phyloP scores from a whole-genome alignment of 92 coral and sea anemone genomes.

The Siderastrea siderea region DNA sequence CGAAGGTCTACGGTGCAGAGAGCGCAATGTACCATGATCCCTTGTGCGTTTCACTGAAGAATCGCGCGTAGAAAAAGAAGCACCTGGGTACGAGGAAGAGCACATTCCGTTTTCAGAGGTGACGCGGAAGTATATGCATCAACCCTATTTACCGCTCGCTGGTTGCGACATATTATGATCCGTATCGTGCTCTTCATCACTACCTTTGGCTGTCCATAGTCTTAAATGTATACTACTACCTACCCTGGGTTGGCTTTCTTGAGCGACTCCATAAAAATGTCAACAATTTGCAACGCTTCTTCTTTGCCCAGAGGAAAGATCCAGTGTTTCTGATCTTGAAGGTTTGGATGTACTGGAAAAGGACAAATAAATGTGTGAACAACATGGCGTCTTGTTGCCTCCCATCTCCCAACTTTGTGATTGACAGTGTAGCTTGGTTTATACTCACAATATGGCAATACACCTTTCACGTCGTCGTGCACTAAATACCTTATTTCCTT shows the following conservation, averaged over 20 bases:
- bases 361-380: slow-evolving; percentile 51
- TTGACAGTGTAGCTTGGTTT: slow-evolving; percentile 67
- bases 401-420: neutral
- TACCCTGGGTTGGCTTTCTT: slow-evolving; percentile 74
- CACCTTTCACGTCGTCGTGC: slow-evolving; percentile 49
- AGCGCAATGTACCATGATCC: too few relatives aligned
- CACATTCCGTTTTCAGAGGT: too few relatives aligned
- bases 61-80: too few relatives aligned
- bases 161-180: too few relatives aligned
- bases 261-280: slow-evolving; percentile 66
- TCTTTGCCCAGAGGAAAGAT: slow-evolving; percentile 60
- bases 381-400: slow-evolving; percentile 20
- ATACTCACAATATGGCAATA: slow-evolving; percentile 69
- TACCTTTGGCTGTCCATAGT: too few relatives aligned
- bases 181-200: too few relatives aligned
- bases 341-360: slow-evolving; percentile 19
- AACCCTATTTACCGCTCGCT: too few relatives aligned
- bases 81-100: too few relatives aligned
- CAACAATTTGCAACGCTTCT: slow-evolving; percentile 66
- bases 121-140: too few relatives aligned
- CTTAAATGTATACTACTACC: slow-evolving; percentile 3
- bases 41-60: too few relatives aligned
- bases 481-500: slow-evolving; percentile 29
- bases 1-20: too few relatives aligned
- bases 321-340: slow-evolving; percentile 37